Conservation (phyloP, 2,888 invertebrate genomes). For the Halocaridina rubra region DNA sequence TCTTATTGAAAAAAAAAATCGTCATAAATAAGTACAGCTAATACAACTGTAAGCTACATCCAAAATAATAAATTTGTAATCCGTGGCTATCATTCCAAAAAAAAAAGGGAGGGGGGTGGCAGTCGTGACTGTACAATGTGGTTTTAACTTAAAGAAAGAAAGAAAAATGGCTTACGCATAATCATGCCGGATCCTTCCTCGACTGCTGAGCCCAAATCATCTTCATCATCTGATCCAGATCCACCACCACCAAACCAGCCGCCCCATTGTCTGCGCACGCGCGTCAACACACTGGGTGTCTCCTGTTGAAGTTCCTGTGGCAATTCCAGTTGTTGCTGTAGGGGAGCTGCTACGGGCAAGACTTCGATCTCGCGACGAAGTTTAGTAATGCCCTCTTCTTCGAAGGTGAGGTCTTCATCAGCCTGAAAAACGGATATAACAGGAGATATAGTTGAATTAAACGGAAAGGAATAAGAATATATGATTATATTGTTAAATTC, state of each 20-base stretch:
- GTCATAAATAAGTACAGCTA: not conserved
- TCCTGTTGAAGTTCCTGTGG: not conserved
- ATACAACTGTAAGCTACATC: too few relatives aligned
- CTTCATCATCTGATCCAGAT: not conserved
- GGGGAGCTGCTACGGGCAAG: not conserved
- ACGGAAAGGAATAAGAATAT: too few relatives aligned
- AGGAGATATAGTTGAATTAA: too few relatives aligned
- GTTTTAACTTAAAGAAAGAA: too few relatives aligned
- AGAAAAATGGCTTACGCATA: not conserved
- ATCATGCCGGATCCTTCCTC: constrained; percentile 12
- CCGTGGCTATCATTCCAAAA: too few relatives aligned
- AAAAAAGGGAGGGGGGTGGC: too few relatives aligned
- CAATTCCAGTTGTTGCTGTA: not conserved
- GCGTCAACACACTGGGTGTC: not conserved
- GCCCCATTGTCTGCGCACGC: not conserved
- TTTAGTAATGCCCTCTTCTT: constrained; percentile 6
- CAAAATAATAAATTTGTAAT: too few relatives aligned
- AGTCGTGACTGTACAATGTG: too few relatives aligned
- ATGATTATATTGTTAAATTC: too few relatives aligned
- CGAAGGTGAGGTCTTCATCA: constrained; percentile 27
- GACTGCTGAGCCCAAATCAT: not conserved
- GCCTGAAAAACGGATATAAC: not conserved
- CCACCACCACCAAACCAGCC: not conserved
- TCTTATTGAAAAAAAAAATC: not conserved
- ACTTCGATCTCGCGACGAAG: not conserved